Percentiles rank a stretch among this genome's conserved stretches.
These are phyloP conservation scores for Pandemis cinnamomeana DNA, from an alignment of 2,888 invertebrate species.

Conservation along the genomic window DNA sequence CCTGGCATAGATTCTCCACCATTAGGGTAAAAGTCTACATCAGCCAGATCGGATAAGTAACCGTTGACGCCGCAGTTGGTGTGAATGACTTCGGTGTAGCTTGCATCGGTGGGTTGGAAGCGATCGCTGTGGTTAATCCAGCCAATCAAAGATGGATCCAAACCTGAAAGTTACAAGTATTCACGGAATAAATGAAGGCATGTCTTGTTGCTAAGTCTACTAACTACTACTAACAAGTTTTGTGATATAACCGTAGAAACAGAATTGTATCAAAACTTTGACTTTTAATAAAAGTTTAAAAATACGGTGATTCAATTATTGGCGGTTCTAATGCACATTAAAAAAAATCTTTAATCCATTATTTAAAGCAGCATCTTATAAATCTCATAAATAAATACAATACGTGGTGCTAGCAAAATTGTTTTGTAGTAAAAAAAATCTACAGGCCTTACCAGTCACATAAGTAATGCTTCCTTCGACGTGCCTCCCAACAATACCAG, in stretches of 20 bases:
- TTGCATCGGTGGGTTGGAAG: conserved; percentile 59
- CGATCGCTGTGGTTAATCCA: conserved; percentile 65
- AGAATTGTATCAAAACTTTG: too few relatives aligned
- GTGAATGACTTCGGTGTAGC: conserved; percentile 70
- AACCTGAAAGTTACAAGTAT: conserved; percentile 51
- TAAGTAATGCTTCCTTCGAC: conserved; percentile 61
- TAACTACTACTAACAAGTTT: too few relatives aligned
- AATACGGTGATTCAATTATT: too few relatives aligned
- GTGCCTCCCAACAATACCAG: conserved; percentile 65
- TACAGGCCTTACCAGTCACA: conserved; percentile 59
- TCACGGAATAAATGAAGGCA: neutral
- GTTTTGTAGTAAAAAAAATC: too few relatives aligned
- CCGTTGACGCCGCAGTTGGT: conserved; percentile 68
- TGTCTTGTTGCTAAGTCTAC: neutral
- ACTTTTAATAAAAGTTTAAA: too few relatives aligned
- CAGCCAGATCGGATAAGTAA: conserved; percentile 59
- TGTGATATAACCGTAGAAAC: too few relatives aligned
- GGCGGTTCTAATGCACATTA: too few relatives aligned
- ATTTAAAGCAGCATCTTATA: too few relatives aligned
- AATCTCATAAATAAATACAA: too few relatives aligned
- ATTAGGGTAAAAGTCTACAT: conserved; percentile 71
- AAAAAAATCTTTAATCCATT: too few relatives aligned
- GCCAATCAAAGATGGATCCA: conserved; percentile 67
- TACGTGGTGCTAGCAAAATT: too few relatives aligned
- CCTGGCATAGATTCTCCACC: conserved; percentile 71